A percentile compares a stretch with the other conserved stretches of the same genome.
Evolutionary conservation across 1,140 invertebrate genomes (phyloP).

Genomic region (Manduca sexta): DNA sequence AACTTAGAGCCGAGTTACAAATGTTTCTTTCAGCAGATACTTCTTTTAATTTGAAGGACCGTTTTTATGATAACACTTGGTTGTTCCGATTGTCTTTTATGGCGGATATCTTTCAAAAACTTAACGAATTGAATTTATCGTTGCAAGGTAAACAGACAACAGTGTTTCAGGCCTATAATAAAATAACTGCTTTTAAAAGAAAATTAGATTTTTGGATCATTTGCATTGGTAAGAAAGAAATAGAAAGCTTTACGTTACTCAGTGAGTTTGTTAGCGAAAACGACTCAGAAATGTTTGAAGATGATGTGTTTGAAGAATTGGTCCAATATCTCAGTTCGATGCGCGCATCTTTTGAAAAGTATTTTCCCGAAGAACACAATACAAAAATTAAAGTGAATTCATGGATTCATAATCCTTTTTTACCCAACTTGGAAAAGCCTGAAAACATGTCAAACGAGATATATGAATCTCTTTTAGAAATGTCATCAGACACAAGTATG

Average conservation of each 20-base stretch:
- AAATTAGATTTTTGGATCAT: slow-evolving; percentile 30
- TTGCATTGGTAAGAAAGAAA: slow-evolving; percentile 23
- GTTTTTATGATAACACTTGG: slow-evolving; percentile 20
- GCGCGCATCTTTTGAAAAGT: slow-evolving; percentile 19
- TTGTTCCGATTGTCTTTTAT: slow-evolving; percentile 19
- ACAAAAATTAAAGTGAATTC: slow-evolving; percentile 21
- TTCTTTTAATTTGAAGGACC: slow-evolving; percentile 19
- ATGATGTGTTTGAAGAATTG: slow-evolving; percentile 20
- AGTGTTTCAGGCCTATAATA: slow-evolving; percentile 22
- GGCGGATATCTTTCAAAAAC: slow-evolving; percentile 26
- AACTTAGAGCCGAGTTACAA: slow-evolving; percentile 32
- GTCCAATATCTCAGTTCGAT: slow-evolving; percentile 18
- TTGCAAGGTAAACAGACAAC: slow-evolving; percentile 23
- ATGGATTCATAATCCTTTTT: slow-evolving; percentile 25
- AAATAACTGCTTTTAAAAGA: slow-evolving; percentile 27
- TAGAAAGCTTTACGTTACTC: slow-evolving; percentile 22
- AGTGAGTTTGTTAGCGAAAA: slow-evolving; percentile 22
- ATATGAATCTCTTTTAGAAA: slow-evolving; percentile 26
- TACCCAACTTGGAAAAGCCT: slow-evolving; percentile 25
- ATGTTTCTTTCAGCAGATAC: slow-evolving; percentile 15
- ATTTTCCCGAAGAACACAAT: slow-evolving; percentile 19
- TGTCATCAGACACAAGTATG: slow-evolving; percentile 25
- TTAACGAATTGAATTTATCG: slow-evolving; percentile 24
- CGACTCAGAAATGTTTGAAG: slow-evolving; percentile 22
- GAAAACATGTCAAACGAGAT: slow-evolving; percentile 25